Base-by-base conservation (phyloP, 2,113 vertebrate genomes). In the Gnathonemus echidnorhynchus region DNA sequence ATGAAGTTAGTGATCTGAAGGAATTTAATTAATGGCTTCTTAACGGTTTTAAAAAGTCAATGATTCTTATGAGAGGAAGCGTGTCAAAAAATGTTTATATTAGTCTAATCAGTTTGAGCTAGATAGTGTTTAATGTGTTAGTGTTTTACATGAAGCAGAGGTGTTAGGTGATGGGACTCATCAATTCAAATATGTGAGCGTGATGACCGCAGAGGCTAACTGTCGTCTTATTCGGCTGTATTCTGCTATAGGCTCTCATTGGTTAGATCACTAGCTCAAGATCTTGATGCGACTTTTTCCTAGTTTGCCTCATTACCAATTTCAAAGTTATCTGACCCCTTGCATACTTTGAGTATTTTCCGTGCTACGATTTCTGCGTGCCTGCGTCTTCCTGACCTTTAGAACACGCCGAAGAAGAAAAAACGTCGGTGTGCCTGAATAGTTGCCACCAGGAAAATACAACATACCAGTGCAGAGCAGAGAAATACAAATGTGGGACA, bases 1-100 rank as follows among this genome's bases (percentile, higher is more conserved):
- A 49, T 15, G 10, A 31, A 27, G 31, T 53, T 53, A 35, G n/a
- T 56, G 86, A 50, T 87, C 86, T 53, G 3, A 48, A 39, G 86
- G 49, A 87, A 87, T 87, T 52, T 35, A 87, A 87, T 53, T 87
- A 87, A 53, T 39, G 50, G 49, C 45, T 85, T 85, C 50, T 9
- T 87, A 52, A 49, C 2, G 24, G 10, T 48, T 35, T 27, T 11
- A 42, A 7, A 13, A 87, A 35, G n/a, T 56, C 49, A 52, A 15
- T 53, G 46, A 53, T 15, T 53, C 86, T 31, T 27, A 8, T 42
- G 86, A 1, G 86, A 56, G 50, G 49, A 87, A 87, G 27, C 15
- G 2, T 35, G 50, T 56, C 27, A 19, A 35, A 86, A 86, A 87
- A 52, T 35, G 50, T n/a, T 52, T 35, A 39, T 9, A 31, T 49